A percentile compares a stretch with the other conserved stretches of the same genome.
phyloP scores from a whole-genome alignment of 2,113 vertebrate species.

The Percina caprodes region DNA sequence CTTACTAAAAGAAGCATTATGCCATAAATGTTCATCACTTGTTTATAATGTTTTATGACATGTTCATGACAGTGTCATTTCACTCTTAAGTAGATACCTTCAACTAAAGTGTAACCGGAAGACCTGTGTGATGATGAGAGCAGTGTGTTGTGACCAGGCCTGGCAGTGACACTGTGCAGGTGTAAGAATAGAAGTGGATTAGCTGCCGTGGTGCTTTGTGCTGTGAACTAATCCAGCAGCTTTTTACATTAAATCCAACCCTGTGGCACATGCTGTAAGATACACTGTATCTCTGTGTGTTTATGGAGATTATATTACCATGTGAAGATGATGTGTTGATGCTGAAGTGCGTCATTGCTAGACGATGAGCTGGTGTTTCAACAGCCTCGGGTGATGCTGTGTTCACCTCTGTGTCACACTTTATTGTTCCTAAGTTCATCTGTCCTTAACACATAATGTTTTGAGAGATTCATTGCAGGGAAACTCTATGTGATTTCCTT shows the following conservation, averaged over 20 bases:
- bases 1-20: too few species aligned
- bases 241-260: constrained; percentile 23
- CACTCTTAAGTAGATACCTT: too few species aligned
- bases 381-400: constrained; percentile 5
- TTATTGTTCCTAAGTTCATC: neutral
- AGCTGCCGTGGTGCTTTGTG: constrained; percentile 12
- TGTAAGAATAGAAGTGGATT: constrained; percentile 20
- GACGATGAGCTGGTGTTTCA: constrained; percentile 22
- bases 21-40: too few species aligned
- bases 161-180: neutral
- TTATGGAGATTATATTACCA: constrained; percentile 25
- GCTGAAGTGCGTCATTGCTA: constrained; percentile 29
- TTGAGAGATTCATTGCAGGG: neutral
- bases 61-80: too few species aligned
- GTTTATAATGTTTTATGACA: too few species aligned
- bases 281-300: constrained; percentile 5
- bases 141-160: neutral
- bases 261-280: constrained; percentile 1
- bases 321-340: constrained; percentile 30
- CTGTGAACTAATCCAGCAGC: constrained; percentile 22
- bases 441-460: constrained; percentile 14
- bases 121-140: neutral
- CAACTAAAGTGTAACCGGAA: neutral
- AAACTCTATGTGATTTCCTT: neutral
- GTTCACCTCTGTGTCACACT: constrained; percentile 23